A percentile compares a stretch with the other conserved stretches of the same genome.
These are phyloP conservation scores for Gnathonemus longibarbis DNA, from an alignment of 2,113 vertebrate genomes.

Conservation along the genomic window DNA sequence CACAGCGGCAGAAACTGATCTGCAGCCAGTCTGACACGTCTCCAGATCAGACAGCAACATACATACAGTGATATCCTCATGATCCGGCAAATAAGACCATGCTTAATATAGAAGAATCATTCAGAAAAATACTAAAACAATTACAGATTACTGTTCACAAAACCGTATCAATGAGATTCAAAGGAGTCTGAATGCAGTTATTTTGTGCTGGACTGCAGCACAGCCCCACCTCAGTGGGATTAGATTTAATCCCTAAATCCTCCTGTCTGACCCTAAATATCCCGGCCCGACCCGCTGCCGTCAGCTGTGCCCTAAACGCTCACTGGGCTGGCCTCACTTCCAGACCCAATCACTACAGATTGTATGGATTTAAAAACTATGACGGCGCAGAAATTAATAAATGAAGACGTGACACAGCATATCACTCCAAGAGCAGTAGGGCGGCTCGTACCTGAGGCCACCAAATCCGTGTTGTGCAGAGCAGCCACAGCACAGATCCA, in stretches of 20 bases:
- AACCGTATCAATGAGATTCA: not conserved
- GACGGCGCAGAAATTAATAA: not conserved
- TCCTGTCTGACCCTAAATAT: not conserved
- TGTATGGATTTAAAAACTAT: not conserved
- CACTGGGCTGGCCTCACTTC: not conserved
- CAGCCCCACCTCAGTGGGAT: not conserved
- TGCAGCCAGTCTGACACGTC: not conserved
- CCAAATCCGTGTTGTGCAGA: slow-evolving; percentile 75
- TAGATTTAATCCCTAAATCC: not conserved
- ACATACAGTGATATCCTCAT: not conserved
- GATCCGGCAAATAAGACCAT: not conserved
- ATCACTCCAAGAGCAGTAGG: not conserved
- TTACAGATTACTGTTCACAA: not conserved
- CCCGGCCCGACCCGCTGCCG: not conserved
- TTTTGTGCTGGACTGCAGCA: not conserved
- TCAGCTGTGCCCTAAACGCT: not conserved
- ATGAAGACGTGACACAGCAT: not conserved
- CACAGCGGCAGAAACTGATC: slow-evolving; percentile 14
- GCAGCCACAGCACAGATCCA: slow-evolving; percentile 78
- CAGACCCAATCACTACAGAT: not conserved
- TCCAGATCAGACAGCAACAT: not conserved
- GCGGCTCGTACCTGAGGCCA: slow-evolving; percentile 71
- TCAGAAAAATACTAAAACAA: not conserved
- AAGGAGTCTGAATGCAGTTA: not conserved
- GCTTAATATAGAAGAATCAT: not conserved